Evolutionary conservation across 2,888 invertebrate species (phyloP).

Genomic region (Cerceris ruficornis): DNA sequence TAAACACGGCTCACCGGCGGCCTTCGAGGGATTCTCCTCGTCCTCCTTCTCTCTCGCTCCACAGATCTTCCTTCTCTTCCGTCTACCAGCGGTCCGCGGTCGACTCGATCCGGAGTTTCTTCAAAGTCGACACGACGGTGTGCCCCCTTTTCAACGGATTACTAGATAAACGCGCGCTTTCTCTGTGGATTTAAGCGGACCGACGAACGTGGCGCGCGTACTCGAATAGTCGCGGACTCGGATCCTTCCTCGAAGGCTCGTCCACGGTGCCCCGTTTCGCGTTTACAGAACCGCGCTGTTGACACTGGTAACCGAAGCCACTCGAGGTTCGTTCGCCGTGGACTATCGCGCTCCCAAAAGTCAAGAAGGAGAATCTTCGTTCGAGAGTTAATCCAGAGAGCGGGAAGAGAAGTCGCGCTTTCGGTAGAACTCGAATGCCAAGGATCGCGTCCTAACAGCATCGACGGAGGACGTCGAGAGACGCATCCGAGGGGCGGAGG

Average conservation of each 20-base stretch:
- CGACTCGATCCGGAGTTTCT: not conserved
- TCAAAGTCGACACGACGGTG: constrained; percentile 8
- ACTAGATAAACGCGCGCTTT: not conserved
- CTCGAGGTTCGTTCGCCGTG: not conserved
- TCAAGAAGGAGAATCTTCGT: not conserved
- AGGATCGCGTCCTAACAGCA: too few relatives aligned
- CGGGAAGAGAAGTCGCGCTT: too few relatives aligned
- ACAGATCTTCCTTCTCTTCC: not conserved
- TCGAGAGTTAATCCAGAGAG: too few relatives aligned
- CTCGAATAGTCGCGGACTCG: constrained; percentile 14
- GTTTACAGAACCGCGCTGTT: constrained; percentile 40
- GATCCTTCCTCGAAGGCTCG: too few relatives aligned
- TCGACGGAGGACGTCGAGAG: not conserved
- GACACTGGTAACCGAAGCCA: constrained; percentile 42
- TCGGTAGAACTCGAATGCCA: too few relatives aligned
- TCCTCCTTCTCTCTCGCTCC: constrained; percentile 28
- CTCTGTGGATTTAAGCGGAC: constrained; percentile 44
- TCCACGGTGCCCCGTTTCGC: not conserved
- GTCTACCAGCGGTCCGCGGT: not conserved
- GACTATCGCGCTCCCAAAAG: too few relatives aligned
- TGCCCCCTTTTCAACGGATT: constrained; percentile 26
- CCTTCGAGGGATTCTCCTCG: constrained; percentile 19
- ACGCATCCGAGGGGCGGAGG: not conserved
- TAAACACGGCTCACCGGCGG: constrained; percentile 67
- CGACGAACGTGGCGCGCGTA: constrained; percentile 30